Conservation (phyloP, 92 coral and sea anemone genomes). For the Anthopleura xanthogrammica region DNA sequence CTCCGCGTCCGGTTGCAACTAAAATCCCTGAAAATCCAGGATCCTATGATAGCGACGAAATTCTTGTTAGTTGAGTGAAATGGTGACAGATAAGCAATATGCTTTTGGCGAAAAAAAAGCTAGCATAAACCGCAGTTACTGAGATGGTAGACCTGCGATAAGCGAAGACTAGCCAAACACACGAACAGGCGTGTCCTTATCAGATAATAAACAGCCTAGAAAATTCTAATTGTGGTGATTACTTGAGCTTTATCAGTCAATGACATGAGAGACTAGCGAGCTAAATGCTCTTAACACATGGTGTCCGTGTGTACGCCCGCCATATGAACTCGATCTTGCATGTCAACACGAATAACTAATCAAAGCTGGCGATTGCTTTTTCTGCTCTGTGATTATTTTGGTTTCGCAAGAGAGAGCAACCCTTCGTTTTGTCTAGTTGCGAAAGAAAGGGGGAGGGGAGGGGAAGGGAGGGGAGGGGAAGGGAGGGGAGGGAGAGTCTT, state of each 20-base stretch:
- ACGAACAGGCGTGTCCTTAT: not conserved
- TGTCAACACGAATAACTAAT: not conserved
- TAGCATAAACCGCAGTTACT: not conserved
- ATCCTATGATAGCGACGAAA: not conserved
- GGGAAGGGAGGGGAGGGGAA: no score
- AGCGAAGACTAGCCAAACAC: not conserved
- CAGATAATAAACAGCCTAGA: not conserved
- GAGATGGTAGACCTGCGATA: not conserved
- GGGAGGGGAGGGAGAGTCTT: no score
- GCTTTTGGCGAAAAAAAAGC: not conserved
- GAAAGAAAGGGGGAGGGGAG: no score
- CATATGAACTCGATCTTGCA: slow-evolving; percentile 1
- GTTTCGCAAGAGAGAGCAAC: not conserved
- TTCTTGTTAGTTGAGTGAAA: not conserved
- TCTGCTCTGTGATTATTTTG: not conserved
- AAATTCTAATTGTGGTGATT: slow-evolving; percentile 8
- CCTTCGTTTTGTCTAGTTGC: no score
- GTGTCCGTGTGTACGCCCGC: not conserved
- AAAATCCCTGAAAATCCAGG: not conserved
- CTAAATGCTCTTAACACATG: slow-evolving; percentile 7
- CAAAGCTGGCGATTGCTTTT: not conserved
- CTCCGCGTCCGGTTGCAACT: not conserved
- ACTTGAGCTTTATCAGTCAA: not conserved
- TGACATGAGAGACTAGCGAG: not conserved
- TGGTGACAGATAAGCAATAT: not conserved